A percentile compares a stretch with the other conserved stretches of the same genome.
Evolutionary conservation across 2,888 invertebrate species (phyloP).

Genomic region (Blastobasis adustella): DNA sequence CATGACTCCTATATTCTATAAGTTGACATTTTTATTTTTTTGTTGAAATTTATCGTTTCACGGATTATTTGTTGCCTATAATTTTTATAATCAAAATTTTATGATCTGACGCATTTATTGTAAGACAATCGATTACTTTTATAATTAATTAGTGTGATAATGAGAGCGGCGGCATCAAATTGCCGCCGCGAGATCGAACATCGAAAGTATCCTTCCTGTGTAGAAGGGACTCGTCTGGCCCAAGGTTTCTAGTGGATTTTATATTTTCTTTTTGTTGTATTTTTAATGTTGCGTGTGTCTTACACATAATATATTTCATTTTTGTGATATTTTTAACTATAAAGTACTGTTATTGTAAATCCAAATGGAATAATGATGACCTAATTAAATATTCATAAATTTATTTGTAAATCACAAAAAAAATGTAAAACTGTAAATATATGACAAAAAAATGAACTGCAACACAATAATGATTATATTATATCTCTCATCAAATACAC

Average conservation of each 20-base stretch:
- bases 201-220: constrained; percentile 76
- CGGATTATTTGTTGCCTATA: constrained; percentile 69
- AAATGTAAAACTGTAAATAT: constrained; percentile 76
- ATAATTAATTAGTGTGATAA: constrained; percentile 75
- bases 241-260: constrained; percentile 74
- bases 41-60: constrained; percentile 72
- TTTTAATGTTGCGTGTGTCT: constrained; percentile 76
- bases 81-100: constrained; percentile 72
- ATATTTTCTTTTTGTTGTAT: constrained; percentile 74
- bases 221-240: constrained; percentile 73
- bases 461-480: constrained; percentile 68
- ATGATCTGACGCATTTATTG: constrained; percentile 76
- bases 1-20: constrained; percentile 63
- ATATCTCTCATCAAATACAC: constrained; percentile 69
- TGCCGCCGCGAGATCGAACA: constrained; percentile 72
- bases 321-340: constrained; percentile 77
- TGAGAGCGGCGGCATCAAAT: constrained; percentile 71
- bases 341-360: constrained; percentile 75
- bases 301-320: constrained; percentile 77
- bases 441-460: constrained; percentile 72
- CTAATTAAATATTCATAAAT: constrained; percentile 75
- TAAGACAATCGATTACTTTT: constrained; percentile 75
- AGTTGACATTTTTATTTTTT: constrained; percentile 67
- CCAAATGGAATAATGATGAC: constrained; percentile 73
- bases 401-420: constrained; percentile 76